Percentiles rank a stretch among this genome's conserved stretches.
phyloP scores from a whole-genome alignment of 1,140 invertebrate species.

The Solenopsis invicta region DNA sequence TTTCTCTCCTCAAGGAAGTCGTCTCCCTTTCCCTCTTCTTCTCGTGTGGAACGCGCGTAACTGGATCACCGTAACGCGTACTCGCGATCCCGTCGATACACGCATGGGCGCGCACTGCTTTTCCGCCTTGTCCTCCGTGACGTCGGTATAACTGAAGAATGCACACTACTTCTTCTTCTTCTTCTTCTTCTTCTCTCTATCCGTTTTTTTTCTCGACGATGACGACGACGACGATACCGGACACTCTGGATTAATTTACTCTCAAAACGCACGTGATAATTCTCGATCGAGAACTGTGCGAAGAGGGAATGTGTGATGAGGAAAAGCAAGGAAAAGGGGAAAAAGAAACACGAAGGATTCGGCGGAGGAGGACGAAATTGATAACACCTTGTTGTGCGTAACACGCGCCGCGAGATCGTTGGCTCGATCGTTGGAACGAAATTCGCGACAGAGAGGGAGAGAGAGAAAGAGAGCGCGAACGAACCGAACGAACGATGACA shows the following conservation, averaged over 20 bases:
- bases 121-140: constrained; percentile 34
- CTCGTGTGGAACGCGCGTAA: constrained; percentile 55
- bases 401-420: constrained; percentile 25
- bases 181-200: not conserved
- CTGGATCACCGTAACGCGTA: constrained; percentile 69
- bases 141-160: constrained; percentile 35
- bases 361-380: not conserved
- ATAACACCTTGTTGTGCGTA: not conserved
- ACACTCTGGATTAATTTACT: not conserved
- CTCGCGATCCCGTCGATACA: constrained; percentile 57
- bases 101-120: constrained; percentile 55
- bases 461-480: not conserved
- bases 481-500: constrained; percentile 10
- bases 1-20: constrained; percentile 17
- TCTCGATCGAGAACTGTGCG: not conserved
- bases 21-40: constrained; percentile 35
- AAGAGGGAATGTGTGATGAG: not conserved
- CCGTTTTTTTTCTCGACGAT: not conserved
- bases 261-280: not conserved
- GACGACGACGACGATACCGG: no score
- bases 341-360: not conserved
- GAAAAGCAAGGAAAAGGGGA: not conserved
- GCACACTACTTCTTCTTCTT: constrained; percentile 45
- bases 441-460: constrained; percentile 8
- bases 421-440: not conserved